Evolutionary conservation across 2,888 invertebrate genomes (phyloP).

Genomic region (Micropterix aruncella): DNA sequence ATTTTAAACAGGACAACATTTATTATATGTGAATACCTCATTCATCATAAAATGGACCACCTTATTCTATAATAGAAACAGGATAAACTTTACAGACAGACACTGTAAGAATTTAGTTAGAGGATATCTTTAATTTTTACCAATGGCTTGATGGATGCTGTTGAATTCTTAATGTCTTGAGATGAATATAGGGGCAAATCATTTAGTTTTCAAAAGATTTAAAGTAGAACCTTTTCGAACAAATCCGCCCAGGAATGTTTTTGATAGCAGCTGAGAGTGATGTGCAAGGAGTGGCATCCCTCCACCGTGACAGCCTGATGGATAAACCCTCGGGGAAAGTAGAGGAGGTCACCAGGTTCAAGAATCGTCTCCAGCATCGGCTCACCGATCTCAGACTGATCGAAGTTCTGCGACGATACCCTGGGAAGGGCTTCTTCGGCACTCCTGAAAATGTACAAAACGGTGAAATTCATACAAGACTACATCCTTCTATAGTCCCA

Average conservation of each 20-base stretch:
- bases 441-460: conserved; percentile 19
- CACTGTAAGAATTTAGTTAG: no score
- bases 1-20: no score
- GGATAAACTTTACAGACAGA: no score
- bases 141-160: neutral
- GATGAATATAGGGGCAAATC: neutral
- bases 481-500: no score
- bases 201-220: conserved; percentile 1
- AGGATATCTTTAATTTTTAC: no score
- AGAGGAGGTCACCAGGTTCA: conserved; percentile 80
- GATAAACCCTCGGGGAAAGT: conserved; percentile 82
- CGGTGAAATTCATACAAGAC: no score
- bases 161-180: neutral
- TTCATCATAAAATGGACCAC: no score
- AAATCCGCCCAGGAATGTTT: conserved; percentile 83
- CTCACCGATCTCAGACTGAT: conserved; percentile 56
- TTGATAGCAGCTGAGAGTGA: conserved; percentile 88
- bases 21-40: no score
- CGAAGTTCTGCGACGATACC: conserved; percentile 68
- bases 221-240: conserved; percentile 48
- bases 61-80: no score
- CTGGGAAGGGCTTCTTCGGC: conserved; percentile 59
- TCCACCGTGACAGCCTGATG: conserved; percentile 73
- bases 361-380: conserved; percentile 69
- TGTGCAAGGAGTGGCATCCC: conserved; percentile 79